Evolutionary conservation across 2,888 invertebrate species (phyloP), one percentile per base, ranked within the genome.

Genomic region (Phania funesta): DNA sequence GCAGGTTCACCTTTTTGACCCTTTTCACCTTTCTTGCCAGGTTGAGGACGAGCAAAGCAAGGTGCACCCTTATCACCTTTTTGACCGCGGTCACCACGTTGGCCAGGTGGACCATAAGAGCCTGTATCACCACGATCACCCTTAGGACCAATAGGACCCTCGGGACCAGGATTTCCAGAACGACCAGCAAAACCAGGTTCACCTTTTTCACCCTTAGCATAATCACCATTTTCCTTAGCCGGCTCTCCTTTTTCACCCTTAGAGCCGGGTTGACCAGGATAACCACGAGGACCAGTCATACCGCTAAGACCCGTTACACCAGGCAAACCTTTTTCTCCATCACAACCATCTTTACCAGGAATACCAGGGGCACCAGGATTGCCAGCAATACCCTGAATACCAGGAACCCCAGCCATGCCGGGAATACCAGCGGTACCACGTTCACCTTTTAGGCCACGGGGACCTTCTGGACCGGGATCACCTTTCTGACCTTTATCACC

Each of bases 271-370:
- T 84, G 85, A 35, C 91, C 91, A 26, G 94, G 93, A 78, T 92
- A 92, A 86, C 97, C 97, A 65, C 96, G 93, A 1, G 96, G 96
- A 22, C 97, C 97, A 65, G 92, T 92, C 84, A 92, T 92, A 76
- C 97, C 97, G 80, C 93, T 92, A 0, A 92, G 88, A 62, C 98
- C 98, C 56, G 92, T 90, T 26, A 92, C 84, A 79, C 98, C 98
- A 46, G 95, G 93, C 50, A 93, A 91, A 84, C 98, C 98, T 91
- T 97, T 97, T 68, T 97, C 97, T 87, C 99, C 99, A 88, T 99
- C 98, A 89, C 99, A 99, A 9, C 99, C 99, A 89, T 99, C 98
- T 86, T 95, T 92, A 65, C 99, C 99, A 46, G 96, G 94, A 50
- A 93, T 92, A 85, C 98, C 98, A n/a, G 96, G 92, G 0, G 92